Evolutionary conservation across 2,888 invertebrate species (phyloP), one percentile per base, ranked within the genome.

Genomic region (Drosophila leonis): DNA sequence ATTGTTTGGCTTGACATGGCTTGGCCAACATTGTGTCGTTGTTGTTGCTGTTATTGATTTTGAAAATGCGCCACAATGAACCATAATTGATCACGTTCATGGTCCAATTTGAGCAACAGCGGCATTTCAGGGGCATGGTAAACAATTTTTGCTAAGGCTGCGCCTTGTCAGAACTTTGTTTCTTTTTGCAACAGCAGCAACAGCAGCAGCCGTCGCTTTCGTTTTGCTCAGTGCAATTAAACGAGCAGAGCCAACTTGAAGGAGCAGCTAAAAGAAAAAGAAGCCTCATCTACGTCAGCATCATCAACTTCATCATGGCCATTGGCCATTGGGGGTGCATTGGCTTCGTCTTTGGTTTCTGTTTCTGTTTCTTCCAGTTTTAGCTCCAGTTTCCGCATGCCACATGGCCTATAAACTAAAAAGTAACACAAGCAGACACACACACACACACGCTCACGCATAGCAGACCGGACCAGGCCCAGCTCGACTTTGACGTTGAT

Each of bases 21-120:
- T 66, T 67, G 59, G 29, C 62, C 52, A 70, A 66, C 44, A 15
- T 20, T 60, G 73, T 83, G 66, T 27, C 13, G 44, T 6, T 74
- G 60, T 72, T 73, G 61, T 77, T 86, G 77, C 66, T 84, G 67
- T 37, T 37, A 88, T 85, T 90, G 85, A 85, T 90, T 90, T 85
- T 85, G 60, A 82, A 88, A 90, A 90, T 76, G 72, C 72, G 65
- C 83, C 71, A 88, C 90, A 86, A 86, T 86, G 75, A 79, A 74
- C 66, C 65, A 88, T 90, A 87, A 87, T 87, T 87, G 86, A 90
- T 88, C 86, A 87, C 90, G 86, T 90, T 87, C 86, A 87, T 86
- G 86, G 86, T 69, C 90, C 87, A 88, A 78, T 85, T 90, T 81
- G 18, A 24, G 46, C 20, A 13, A 27, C 37, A 18, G 54, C 39